Evolutionary conservation across 2,113 vertebrate species (phyloP), one percentile per base, ranked within the genome.

Genomic region (Talpa occidentalis): DNA sequence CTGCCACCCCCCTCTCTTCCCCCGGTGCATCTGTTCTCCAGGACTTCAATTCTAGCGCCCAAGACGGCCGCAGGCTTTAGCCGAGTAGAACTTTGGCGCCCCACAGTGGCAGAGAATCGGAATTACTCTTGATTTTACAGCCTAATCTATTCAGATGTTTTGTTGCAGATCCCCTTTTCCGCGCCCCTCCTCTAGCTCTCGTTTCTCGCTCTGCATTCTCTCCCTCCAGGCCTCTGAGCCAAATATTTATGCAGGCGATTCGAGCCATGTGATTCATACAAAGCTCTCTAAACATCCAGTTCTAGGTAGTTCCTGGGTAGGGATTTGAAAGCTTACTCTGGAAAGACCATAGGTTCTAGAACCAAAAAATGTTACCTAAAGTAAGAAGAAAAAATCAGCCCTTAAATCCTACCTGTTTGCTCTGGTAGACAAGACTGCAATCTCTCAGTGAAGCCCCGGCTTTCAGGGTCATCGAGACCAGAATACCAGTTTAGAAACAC

Each of bases 11-110:
- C 30, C 30, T 21, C 49, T 10, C 86, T 54, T 42, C 87, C 72
- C 78, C 64, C 69, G 11, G 77, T 62, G 94, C 97, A 94, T 96
- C 97, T 98, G 97, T 91, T 96, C 96, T 24, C 54, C 77, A 22
- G 87, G 93, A 94, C 78, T 37, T 70, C 59, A 26, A 86, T 88
- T 79, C 72, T 49, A 10, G 87, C n/a, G 54, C 83, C 90, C 79
- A 10, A 73, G 80, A 64, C 70, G 35, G 52, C 52, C 15, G 66
- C 85, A 21, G 80, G 60, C 83, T 40, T 90, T 67, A 80, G 56
- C 90, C 94, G 22, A 96, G 93, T 97, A 96, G 98, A 97, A 74
- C 97, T 97, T 94, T 95, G 96, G 98, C 97, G 97, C 97, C 98
- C 73, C 96, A 84, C 94, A 97, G 97, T 97, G 98, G 98, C 52